Base-by-base conservation (phyloP, 64 coral and sea anemone species). In the Porites lutea region DNA sequence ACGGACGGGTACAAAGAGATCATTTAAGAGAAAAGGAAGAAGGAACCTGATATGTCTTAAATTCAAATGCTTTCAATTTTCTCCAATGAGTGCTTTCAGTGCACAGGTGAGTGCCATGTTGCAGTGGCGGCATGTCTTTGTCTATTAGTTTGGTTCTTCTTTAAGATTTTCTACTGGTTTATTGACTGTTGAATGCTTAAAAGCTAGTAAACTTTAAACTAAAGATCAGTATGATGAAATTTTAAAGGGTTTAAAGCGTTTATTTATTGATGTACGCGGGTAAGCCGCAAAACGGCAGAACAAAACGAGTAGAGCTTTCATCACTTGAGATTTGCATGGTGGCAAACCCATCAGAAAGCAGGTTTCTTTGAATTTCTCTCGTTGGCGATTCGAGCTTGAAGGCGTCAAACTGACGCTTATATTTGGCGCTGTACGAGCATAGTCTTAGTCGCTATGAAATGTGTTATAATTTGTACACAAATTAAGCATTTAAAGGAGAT, bases 171-270 rank as follows among this genome's bases (percentile, higher is more conserved):
- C 15, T 4, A 37, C 51, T 4, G 19, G 78, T 80, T 80, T 60
- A 80, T 80, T 69, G 62, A 84, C 63, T 65, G 18, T 69, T 84
- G 53, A 80, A 84, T 69, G 45, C 62, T 84, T 84, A 19, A 52
- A 84, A 49, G 19, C 81, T 53, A 52, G 81, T 84, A 65, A 65
- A 84, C 75, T 78, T 78, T 78, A 84, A 84, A 84, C 61, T 65
- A 69, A 84, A 84, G 81, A 69, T 69, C 62, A 83, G 81, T 67
- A 68, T 63, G 67, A 84, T 84, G 63, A 84, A 68, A 84, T 65
- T 84, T 68, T 84, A 69, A 84, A 84, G 81, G 4, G 81, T 84
- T 69, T 19, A 46, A 23, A 44, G 64, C 44, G 51, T 64, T 84
- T 82, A 82, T 65, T 65, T 84, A 68, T 83, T 83, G 81, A 83